A percentile compares a stretch with the other conserved stretches of the same genome.
Conservation (phyloP, 2,797 vertebrate genomes). For the Peromyscus nudipes region DNA sequence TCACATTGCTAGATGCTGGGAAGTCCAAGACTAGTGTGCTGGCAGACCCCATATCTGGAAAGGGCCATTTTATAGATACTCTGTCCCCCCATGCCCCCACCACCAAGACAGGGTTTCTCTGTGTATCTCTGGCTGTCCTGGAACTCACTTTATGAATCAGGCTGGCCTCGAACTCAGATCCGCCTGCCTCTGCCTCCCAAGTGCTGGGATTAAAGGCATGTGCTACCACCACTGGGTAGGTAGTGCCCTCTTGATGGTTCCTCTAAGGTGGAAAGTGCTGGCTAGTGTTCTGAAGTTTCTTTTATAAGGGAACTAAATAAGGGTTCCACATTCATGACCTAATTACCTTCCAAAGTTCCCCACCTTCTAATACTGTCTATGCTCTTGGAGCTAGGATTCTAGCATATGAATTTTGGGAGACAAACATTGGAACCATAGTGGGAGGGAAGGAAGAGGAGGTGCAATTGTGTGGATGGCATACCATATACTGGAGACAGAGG, state of each 20-base stretch:
- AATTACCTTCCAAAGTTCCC: not conserved
- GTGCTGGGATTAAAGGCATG: not conserved
- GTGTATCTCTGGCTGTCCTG: not conserved
- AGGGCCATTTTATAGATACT: not conserved
- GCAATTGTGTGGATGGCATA: not conserved
- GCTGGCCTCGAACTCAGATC: not conserved
- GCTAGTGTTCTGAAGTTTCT: not conserved
- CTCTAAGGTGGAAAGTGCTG: not conserved
- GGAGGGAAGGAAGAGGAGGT: not conserved
- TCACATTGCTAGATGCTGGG: not conserved
- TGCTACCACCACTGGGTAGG: not conserved
- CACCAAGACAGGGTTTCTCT: not conserved
- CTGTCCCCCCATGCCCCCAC: no score
- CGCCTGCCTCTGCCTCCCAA: not conserved
- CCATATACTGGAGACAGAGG: not conserved
- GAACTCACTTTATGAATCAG: no score
- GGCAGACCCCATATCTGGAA: not conserved
- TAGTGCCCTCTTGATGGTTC: not conserved
- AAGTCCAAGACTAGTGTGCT: not conserved
- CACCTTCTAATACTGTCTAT: not conserved
- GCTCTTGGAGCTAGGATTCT: not conserved
- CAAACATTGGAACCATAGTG: not conserved
- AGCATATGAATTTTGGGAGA: not conserved
- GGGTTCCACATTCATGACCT: not conserved
- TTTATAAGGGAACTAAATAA: conserved; percentile 16